Conservation (phyloP, 1,140 invertebrate species). For the Drosophila gunungcola region DNA sequence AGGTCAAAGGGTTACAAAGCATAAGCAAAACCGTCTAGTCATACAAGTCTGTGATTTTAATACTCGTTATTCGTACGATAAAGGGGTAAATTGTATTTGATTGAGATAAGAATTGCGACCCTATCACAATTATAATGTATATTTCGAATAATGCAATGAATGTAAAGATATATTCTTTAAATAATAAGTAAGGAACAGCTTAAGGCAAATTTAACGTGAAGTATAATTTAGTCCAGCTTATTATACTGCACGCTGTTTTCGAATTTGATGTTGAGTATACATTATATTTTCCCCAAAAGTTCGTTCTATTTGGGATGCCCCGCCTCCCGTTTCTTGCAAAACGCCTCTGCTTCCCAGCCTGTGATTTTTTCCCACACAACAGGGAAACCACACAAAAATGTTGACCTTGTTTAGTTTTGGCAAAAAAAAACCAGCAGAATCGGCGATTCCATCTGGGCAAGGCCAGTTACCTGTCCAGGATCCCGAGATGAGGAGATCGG, state of each 20-base stretch:
- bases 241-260: neutral
- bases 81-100: neutral
- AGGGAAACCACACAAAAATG: constrained; percentile 55
- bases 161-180: too few species aligned
- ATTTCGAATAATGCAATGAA: too few species aligned
- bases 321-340: constrained; percentile 14
- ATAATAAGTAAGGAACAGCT: too few species aligned
- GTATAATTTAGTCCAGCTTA: too few species aligned
- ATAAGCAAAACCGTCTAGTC: constrained; percentile 24
- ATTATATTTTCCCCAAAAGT: constrained; percentile 2
- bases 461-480: constrained; percentile 47
- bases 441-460: constrained; percentile 49
- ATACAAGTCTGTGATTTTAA: constrained; percentile 10
- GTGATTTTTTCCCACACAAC: constrained; percentile 67
- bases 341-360: constrained; percentile 24
- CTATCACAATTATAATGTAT: too few species aligned
- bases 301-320: constrained; percentile 6
- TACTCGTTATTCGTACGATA: neutral
- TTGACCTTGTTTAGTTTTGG: constrained; percentile 74
- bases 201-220: too few species aligned
- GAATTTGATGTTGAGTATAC: too few species aligned
- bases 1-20: constrained; percentile 45
- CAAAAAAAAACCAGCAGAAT: constrained; percentile 22
- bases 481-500: constrained; percentile 17
- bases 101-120: too few species aligned